Base-by-base conservation (phyloP, 2,888 invertebrate genomes). In the Notodonta dromedarius region DNA sequence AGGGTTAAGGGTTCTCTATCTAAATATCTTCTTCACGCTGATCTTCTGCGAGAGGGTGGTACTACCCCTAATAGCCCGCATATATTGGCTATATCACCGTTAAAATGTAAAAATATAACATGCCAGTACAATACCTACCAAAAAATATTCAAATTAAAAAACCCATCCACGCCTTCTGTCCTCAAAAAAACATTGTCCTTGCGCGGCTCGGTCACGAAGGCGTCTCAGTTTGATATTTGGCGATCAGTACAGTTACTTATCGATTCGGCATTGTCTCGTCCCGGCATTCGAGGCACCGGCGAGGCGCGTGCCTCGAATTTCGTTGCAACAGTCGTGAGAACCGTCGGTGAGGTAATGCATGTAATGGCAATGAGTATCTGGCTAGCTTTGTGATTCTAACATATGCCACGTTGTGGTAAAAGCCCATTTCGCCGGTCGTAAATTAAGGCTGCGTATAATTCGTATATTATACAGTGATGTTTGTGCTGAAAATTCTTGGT, bases 211-310 rank as follows among this genome's bases (percentile, higher is more conserved):
- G 69, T 72, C 74, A 76, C 76, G 74, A 74, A 76, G 68, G 73
- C 71, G 70, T 71, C 77, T 78, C 74, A 78, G 74, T 79, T 82
- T 79, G 82, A 86, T 84, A 89, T 91, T 90, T 86, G 90, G 87
- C 83, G 80, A 79, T 80, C 73, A 77, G 84, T 85, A 91, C 92
- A 88, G 92, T 92, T 92, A 92, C 79, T 90, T 90, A 89, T 87
- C 81, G 87, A 91, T 90, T 90, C 87, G 89, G 89, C 86, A 90
- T 88, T 90, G 90, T 83, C 83, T 86, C 80, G 83, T 83, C 82
- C 80, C 85, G 87, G 87, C 88, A 89, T 88, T 87, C 85, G 76
- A 75, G 82, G 83, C 14, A 39, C 76, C 79, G 78, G 71, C 78
- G 74, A 63, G 59, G 80, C 76, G 79, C 92, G 92, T 92, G 92